Conservation (phyloP, 1,140 invertebrate genomes). For the Hetaerina americana region DNA sequence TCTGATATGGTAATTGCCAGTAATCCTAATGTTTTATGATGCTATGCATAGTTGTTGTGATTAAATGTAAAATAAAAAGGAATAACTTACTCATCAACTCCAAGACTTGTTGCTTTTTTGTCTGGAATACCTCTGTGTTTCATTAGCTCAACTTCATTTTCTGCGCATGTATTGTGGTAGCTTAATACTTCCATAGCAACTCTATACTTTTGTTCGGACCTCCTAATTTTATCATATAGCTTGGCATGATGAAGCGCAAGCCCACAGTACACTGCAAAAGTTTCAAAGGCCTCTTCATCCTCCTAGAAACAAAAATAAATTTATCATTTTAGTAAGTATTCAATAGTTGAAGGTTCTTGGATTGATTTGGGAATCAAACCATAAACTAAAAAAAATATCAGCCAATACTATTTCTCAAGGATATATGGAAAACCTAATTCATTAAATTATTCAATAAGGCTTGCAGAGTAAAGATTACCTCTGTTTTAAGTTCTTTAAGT, state of each 20-base stretch:
- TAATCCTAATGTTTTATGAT: no score
- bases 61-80: no score
- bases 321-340: no score
- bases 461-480: no score
- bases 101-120: background rate
- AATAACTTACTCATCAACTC: background rate
- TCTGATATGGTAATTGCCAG: no score
- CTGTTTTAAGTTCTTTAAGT: no score
- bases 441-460: slow-evolving; percentile 5
- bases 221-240: slow-evolving; percentile 67
- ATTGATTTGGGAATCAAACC: no score
- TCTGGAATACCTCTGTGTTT: background rate
- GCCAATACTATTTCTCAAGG: no score
- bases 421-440: no score
- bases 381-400: no score
- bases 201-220: slow-evolving; percentile 70
- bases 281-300: slow-evolving; percentile 71
- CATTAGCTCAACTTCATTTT: slow-evolving; percentile 44
- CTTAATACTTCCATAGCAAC: slow-evolving; percentile 70
- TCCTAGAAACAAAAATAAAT: slow-evolving; percentile 25
- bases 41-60: no score
- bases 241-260: slow-evolving; percentile 73
- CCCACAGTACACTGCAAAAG: slow-evolving; percentile 74
- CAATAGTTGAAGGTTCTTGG: no score
- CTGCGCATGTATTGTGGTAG: slow-evolving; percentile 66